Conservation (phyloP, 2,113 vertebrate species). For the Acinonyx jubatus region DNA sequence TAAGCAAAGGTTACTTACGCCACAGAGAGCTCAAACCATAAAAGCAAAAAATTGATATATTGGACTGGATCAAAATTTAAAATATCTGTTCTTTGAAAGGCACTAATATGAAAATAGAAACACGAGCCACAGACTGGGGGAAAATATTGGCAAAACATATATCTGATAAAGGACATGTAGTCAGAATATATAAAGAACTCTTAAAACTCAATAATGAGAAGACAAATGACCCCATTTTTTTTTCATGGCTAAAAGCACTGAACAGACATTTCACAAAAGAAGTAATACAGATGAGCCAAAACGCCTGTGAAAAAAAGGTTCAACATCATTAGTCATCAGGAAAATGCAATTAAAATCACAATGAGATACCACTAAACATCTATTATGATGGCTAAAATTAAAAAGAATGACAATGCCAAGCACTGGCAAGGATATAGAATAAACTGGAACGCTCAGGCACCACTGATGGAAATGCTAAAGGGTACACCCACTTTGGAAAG, state of each 20-base stretch:
- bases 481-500: background rate
- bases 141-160: slow-evolving; percentile 46
- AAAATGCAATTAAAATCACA: slow-evolving; percentile 73
- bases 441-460: background rate
- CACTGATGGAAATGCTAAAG: background rate
- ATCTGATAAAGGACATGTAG: slow-evolving; percentile 46
- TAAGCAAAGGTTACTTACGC: slow-evolving; percentile 7
- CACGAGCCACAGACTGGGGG: slow-evolving; percentile 22
- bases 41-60: background rate
- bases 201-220: slow-evolving; percentile 48
- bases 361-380: slow-evolving; percentile 54
- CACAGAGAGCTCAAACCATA: background rate
- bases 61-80: slow-evolving; percentile 18
- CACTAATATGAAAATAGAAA: slow-evolving; percentile 47
- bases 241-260: slow-evolving; percentile 8
- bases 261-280: slow-evolving; percentile 62
- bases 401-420: slow-evolving; percentile 57
- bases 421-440: background rate
- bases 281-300: slow-evolving; percentile 52
- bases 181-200: slow-evolving; percentile 63
- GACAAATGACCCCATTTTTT: slow-evolving; percentile 50
- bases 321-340: slow-evolving; percentile 66
- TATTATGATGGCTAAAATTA: slow-evolving; percentile 53
- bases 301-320: slow-evolving; percentile 50
- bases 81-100: slow-evolving; percentile 20